phyloP scores from a whole-genome alignment of 2,113 vertebrate genomes.

The Phycodurus eques region DNA sequence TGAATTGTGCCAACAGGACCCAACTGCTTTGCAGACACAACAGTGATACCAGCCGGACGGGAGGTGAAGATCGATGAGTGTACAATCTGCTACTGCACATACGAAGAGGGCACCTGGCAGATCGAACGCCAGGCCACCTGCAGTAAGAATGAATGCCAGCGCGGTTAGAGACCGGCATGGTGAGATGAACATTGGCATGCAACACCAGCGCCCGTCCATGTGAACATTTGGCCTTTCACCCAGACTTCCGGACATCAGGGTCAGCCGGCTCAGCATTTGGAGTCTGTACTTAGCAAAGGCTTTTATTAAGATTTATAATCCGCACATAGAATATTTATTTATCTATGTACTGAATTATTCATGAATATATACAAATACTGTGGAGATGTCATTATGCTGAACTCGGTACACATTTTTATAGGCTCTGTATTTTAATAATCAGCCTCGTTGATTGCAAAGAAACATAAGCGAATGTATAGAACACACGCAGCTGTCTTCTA shows the following conservation, averaged over 20 bases:
- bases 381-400: slow-evolving; percentile 55
- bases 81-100: slow-evolving; percentile 97
- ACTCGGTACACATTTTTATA: slow-evolving; percentile 75
- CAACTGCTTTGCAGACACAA: slow-evolving; percentile 94
- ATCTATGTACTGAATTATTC: slow-evolving; percentile 74
- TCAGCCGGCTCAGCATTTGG: slow-evolving; percentile 53
- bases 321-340: slow-evolving; percentile 78
- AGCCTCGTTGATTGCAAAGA: slow-evolving; percentile 58
- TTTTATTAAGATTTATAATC: slow-evolving; percentile 79
- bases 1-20: slow-evolving; percentile 78
- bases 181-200: slow-evolving; percentile 20
- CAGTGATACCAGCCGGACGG: slow-evolving; percentile 92
- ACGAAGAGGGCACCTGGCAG: slow-evolving; percentile 95
- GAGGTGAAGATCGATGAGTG: slow-evolving; percentile 96
- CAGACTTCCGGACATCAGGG: slow-evolving; percentile 54
- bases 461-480: slow-evolving; percentile 70
- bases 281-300: slow-evolving; percentile 51
- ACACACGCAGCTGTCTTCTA: slow-evolving; percentile 58
- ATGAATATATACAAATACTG: slow-evolving; percentile 50
- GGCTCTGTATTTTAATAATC: slow-evolving; percentile 75
- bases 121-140: slow-evolving; percentile 96
- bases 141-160: slow-evolving; percentile 93
- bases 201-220: slow-evolving; percentile 34
- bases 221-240: slow-evolving; percentile 55
- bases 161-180: slow-evolving; percentile 74